phyloP scores from a whole-genome alignment of 2,888 invertebrate species.

The Omphaloscelis lunosa region DNA sequence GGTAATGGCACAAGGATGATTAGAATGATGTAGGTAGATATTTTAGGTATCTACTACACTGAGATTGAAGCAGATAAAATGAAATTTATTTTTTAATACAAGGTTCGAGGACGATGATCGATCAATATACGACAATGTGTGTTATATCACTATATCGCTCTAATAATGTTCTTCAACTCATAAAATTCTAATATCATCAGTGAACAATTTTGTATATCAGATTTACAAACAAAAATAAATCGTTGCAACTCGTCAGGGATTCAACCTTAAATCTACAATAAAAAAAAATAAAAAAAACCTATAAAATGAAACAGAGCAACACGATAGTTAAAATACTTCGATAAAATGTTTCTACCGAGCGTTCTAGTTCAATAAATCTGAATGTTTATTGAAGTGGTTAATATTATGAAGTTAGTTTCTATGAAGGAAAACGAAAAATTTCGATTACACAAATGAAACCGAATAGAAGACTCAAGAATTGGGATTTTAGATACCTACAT shows the following conservation, averaged over 20 bases:
- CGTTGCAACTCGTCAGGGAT: neutral
- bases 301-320: neutral
- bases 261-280: neutral
- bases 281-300: too few relatives aligned
- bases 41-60: neutral
- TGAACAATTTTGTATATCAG: neutral
- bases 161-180: neutral
- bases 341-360: neutral
- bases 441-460: slow-evolving; percentile 8
- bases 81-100: neutral
- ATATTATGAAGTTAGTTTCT: slow-evolving; percentile 19
- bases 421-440: slow-evolving; percentile 13
- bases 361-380: slow-evolving; percentile 19
- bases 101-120: too few relatives aligned
- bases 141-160: too few relatives aligned
- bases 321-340: neutral
- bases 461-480: neutral
- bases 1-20: too few relatives aligned
- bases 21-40: neutral
- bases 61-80: neutral
- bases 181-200: neutral
- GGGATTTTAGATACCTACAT: neutral
- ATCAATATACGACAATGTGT: too few relatives aligned
- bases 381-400: slow-evolving; percentile 34
- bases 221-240: neutral